Base-by-base conservation (phyloP, 2,888 invertebrate species). In the Parelbella ahira region DNA sequence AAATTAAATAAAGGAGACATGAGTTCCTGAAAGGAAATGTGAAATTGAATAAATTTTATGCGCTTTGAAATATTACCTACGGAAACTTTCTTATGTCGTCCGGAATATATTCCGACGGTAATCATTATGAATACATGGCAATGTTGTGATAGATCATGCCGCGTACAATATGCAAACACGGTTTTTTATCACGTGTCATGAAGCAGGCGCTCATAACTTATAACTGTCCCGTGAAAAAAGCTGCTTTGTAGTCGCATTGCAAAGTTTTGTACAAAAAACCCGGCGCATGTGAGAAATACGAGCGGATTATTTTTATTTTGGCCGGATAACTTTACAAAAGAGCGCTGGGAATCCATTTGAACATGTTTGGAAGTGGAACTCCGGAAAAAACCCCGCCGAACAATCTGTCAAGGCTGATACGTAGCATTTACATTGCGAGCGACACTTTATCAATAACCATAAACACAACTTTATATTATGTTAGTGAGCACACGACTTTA, bases 331-430 rank as follows among this genome's bases (percentile, higher is more conserved):
- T 41, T 28, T 28, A 42, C 34, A 42, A 42, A 42, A 42, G 41
- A 34, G 41, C 27, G 25, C 15, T 34, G 41, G 20, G 34, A 42
- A 42, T 42, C 28, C 34, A 42, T 42, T 41, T 41, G 41, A 28
- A 41, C 28, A 28, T 33, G 10, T 41, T 33, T 34, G 42, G 21
- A 21, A 41, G 34, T 23, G 41, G 15, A 28, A 34, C 28, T 42
- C 47, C 18, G 18, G 42, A 30, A 33, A 44, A 2, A 42, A 32
- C 34, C 18, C 18, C 28, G 25, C 30, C 37, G 37, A 48, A 48
- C 45, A 48, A 43, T 42, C 37, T 34, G 42, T 37, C 30, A 32
- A 33, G 28, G 7, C 13, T 34, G 45, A 45, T 43, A 42, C 28
- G 43, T 37, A 29, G 29, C 38, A 43, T 38, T 43, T 42, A 21